A percentile compares a stretch with the other conserved stretches of the same genome.
phyloP scores from a whole-genome alignment of 1,140 invertebrate genomes.

The Zaprionus inermis region DNA sequence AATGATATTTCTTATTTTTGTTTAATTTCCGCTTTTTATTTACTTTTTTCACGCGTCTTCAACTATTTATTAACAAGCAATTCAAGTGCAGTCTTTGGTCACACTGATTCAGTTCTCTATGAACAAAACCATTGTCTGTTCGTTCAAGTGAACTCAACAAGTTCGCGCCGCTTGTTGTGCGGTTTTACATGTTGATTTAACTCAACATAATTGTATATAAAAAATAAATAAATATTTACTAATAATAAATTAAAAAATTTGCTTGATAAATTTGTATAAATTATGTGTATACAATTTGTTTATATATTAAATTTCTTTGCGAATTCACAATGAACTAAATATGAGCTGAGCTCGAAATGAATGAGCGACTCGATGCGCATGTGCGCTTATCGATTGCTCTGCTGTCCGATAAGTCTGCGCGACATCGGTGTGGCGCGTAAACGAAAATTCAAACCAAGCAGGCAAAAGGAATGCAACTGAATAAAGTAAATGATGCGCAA shows the following conservation, averaged over 20 bases:
- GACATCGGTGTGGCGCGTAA: not conserved
- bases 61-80: slow-evolving; percentile 14
- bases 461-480: not conserved
- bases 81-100: slow-evolving; percentile 1
- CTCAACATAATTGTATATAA: not conserved
- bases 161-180: not conserved
- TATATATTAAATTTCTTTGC: not conserved
- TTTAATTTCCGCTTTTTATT: not conserved
- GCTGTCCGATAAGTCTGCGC: slow-evolving; percentile 10
- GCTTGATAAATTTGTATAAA: not conserved
- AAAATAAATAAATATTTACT: not conserved
- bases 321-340: not conserved
- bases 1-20: not conserved
- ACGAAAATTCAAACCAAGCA: not conserved
- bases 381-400: slow-evolving; percentile 22
- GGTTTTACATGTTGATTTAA: not conserved
- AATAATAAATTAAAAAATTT: not conserved
- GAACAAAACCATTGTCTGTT: not conserved
- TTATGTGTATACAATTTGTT: not conserved
- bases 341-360: slow-evolving; percentile 7
- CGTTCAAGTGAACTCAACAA: slow-evolving; percentile 11
- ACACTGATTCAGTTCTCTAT: slow-evolving; percentile 17
- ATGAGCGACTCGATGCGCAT: slow-evolving; percentile 18
- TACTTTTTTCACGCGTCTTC: slow-evolving; percentile 18
- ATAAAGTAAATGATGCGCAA: not conserved